Conservation (phyloP, 2,888 invertebrate genomes). For the Hipparchia semele region DNA sequence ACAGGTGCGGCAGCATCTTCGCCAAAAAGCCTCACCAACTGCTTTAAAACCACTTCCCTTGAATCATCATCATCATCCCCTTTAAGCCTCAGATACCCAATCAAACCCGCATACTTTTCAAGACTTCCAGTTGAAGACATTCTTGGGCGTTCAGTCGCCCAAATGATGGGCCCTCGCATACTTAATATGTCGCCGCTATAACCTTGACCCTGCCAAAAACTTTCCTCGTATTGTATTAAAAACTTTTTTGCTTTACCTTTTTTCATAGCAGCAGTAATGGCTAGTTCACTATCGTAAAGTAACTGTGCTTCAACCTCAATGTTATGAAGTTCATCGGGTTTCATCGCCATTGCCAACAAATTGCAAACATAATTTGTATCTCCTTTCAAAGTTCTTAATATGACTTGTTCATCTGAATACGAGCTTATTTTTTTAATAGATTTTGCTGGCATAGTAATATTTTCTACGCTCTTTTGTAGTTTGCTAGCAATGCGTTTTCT, state of each 20-base stretch:
- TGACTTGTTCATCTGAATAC: constrained; percentile 61
- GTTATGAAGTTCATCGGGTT: constrained; percentile 64
- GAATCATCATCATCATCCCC: constrained; percentile 50
- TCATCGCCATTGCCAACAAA: constrained; percentile 70
- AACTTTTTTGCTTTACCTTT: constrained; percentile 65
- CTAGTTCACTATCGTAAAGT: constrained; percentile 50
- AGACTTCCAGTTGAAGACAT: constrained; percentile 59
- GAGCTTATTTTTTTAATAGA: constrained; percentile 65
- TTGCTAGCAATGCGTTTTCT: constrained; percentile 60
- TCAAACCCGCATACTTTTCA: constrained; percentile 55
- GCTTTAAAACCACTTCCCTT: constrained; percentile 60
- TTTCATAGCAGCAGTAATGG: constrained; percentile 51
- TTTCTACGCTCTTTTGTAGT: constrained; percentile 62
- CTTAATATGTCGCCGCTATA: constrained; percentile 76
- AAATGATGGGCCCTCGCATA: constrained; percentile 71
- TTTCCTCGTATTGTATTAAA: constrained; percentile 62
- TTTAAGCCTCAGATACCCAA: constrained; percentile 65
- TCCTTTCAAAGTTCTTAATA: constrained; percentile 68
- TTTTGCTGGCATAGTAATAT: constrained; percentile 60
- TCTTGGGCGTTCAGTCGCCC: constrained; percentile 71
- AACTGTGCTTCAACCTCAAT: constrained; percentile 65
- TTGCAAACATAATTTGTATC: constrained; percentile 69
- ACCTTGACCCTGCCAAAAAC: constrained; percentile 67
- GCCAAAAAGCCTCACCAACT: constrained; percentile 68
- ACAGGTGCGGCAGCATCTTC: constrained; percentile 59